A percentile compares a stretch with the other conserved stretches of the same genome.
phyloP scores from a whole-genome alignment of 1,140 invertebrate species.

The Eulimnadia texana region DNA sequence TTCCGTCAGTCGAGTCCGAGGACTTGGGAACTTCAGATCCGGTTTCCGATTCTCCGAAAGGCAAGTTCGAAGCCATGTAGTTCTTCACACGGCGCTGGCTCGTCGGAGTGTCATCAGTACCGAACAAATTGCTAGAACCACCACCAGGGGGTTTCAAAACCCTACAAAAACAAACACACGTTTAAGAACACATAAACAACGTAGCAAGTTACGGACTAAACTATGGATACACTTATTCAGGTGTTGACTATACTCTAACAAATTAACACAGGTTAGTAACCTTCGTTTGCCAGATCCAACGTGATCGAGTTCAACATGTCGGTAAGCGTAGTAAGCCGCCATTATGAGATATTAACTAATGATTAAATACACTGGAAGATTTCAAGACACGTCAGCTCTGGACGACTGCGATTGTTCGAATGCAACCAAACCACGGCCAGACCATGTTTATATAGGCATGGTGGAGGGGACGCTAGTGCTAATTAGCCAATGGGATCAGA shows the following conservation, averaged over 20 bases:
- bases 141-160: slow-evolving; percentile 14
- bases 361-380: background rate
- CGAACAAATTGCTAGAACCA: slow-evolving; percentile 13
- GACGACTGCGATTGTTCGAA: too few relatives aligned
- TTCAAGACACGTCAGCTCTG: too few relatives aligned
- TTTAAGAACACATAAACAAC: background rate
- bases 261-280: slow-evolving; percentile 2
- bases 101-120: background rate
- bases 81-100: background rate
- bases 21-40: background rate
- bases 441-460: too few relatives aligned
- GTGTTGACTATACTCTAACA: too few relatives aligned
- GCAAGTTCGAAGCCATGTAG: background rate
- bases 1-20: slow-evolving; percentile 9
- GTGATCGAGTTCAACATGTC: slow-evolving; percentile 7
- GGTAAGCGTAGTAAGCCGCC: slow-evolving; percentile 11
- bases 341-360: background rate
- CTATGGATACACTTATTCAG: too few relatives aligned
- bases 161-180: slow-evolving; percentile 3
- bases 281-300: slow-evolving; percentile 12
- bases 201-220: background rate
- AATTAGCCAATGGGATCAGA: too few relatives aligned
- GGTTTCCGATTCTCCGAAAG: background rate
- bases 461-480: too few relatives aligned
- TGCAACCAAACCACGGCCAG: too few relatives aligned